phyloP scores from a whole-genome alignment of 35 echinoderm and acorn worm genomes.

The Apostichopus parvimensis region DNA sequence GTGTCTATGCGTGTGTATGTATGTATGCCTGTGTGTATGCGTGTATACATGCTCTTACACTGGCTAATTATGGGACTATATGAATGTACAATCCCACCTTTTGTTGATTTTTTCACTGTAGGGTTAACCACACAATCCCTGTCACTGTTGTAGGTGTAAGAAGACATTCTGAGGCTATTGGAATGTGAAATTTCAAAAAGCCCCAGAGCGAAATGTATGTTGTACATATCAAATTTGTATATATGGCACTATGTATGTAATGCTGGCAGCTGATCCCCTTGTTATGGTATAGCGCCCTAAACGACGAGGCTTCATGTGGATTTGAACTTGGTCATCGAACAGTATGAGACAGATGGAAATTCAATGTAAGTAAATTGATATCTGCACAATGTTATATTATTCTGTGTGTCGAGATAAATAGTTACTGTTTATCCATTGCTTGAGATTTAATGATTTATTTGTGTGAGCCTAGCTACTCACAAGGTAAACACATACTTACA shows the following conservation, averaged over 20 bases:
- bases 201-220: constrained; percentile 15
- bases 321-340: neutral
- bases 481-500: no score
- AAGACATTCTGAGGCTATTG: neutral
- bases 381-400: neutral
- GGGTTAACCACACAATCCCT: neutral
- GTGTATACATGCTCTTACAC: constrained; percentile 10
- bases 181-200: neutral
- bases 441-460: no score
- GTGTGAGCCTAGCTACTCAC: no score
- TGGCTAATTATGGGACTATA: constrained; percentile 13
- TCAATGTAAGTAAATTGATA: neutral
- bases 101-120: neutral
- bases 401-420: neutral
- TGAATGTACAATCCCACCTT: neutral
- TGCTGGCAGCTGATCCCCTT: neutral
- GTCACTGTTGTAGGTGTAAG: neutral
- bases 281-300: constrained; percentile 9
- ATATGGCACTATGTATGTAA: neutral
- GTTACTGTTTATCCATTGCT: neutral
- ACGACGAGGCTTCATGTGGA: neutral
- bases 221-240: constrained; percentile 10
- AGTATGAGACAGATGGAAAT: neutral
- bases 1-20: neutral
- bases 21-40: neutral